A percentile compares a stretch with the other conserved stretches of the same genome.
Evolutionary conservation across 2,797 vertebrate genomes (phyloP).

Genomic region (Acanthopagrus latus): DNA sequence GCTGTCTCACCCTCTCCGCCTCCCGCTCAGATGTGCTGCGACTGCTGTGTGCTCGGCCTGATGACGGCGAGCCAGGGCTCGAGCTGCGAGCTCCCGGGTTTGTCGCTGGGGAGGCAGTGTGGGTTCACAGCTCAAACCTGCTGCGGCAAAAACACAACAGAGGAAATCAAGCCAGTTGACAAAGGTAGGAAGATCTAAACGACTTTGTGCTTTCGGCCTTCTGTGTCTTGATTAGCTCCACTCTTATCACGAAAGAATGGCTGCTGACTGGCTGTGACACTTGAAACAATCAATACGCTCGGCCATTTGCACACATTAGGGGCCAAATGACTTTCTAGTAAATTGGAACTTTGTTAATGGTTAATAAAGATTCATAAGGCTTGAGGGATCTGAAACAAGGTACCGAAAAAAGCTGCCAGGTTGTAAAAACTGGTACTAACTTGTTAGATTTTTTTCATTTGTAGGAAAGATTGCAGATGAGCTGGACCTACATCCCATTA

Average conservation of each 20-base stretch:
- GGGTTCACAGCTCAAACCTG: slow-evolving; percentile 85
- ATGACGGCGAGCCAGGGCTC: slow-evolving; percentile 73
- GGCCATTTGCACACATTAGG: slow-evolving; percentile 35
- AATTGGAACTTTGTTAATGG: neutral
- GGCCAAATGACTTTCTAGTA: slow-evolving; percentile 14
- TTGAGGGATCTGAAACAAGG: neutral
- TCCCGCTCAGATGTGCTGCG: slow-evolving; percentile 88
- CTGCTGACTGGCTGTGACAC: neutral
- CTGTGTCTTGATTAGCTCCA: slow-evolving; percentile 30
- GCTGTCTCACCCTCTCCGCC: neutral
- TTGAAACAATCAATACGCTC: slow-evolving; percentile 8
- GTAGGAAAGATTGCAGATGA: neutral
- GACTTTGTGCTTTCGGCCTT: neutral
- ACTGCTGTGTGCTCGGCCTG: slow-evolving; percentile 91
- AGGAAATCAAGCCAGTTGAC: neutral
- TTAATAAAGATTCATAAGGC: neutral
- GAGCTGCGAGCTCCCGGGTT: slow-evolving; percentile 84
- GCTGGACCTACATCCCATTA: neutral
- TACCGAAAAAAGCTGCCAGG: neutral
- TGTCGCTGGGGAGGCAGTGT: slow-evolving; percentile 86
- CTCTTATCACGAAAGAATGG: slow-evolving; percentile 28
- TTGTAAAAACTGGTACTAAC: neutral
- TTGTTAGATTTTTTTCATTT: neutral
- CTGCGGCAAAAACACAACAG: slow-evolving; percentile 80
- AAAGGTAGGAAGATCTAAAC: slow-evolving; percentile 42